Percentiles rank a stretch among this genome's conserved stretches.
These are phyloP conservation scores for Xylota sylvarum DNA, from an alignment of 2,888 invertebrate species.

Conservation along the genomic window DNA sequence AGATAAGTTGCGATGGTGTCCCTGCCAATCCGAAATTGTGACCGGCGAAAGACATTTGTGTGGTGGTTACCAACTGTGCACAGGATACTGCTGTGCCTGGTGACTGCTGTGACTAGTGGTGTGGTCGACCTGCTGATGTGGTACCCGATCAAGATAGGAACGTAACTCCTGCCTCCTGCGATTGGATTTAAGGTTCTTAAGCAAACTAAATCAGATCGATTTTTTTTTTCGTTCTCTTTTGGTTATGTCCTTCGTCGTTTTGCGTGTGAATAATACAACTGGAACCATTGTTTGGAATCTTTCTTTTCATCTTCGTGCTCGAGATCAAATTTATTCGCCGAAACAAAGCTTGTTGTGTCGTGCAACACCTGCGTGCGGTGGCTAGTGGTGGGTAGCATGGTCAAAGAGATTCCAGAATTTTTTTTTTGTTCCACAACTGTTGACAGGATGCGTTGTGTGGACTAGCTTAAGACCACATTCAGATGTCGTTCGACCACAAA, in stretches of 20 bases:
- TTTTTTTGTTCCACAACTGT: conserved; percentile 7
- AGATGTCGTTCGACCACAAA: conserved; percentile 38
- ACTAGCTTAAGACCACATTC: conserved; percentile 35
- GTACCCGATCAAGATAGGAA: conserved; percentile 45
- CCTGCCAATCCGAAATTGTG: conserved; percentile 70
- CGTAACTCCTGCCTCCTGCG: not conserved
- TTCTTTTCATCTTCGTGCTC: not conserved
- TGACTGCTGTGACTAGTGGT: conserved; percentile 21
- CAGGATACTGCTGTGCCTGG: conserved; percentile 45
- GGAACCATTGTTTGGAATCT: conserved; percentile 12
- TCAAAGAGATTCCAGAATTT: conserved; percentile 25
- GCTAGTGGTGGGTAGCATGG: not conserved
- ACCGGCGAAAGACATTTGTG: conserved; percentile 57
- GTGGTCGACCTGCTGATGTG: conserved; percentile 52
- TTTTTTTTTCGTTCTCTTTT: not conserved
- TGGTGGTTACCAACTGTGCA: conserved; percentile 57
- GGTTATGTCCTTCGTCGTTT: conserved; percentile 9
- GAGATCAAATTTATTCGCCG: conserved; percentile 37
- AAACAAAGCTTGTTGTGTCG: conserved; percentile 30
- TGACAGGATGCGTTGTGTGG: conserved; percentile 34
- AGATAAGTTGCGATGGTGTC: conserved; percentile 68
- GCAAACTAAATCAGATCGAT: conserved; percentile 50
- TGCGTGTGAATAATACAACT: conserved; percentile 28
- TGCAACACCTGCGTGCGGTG: conserved; percentile 68
- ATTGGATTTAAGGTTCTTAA: conserved; percentile 25